Base-by-base conservation (phyloP, 2,113 vertebrate species). In the Neolamprologus sp. region DNA sequence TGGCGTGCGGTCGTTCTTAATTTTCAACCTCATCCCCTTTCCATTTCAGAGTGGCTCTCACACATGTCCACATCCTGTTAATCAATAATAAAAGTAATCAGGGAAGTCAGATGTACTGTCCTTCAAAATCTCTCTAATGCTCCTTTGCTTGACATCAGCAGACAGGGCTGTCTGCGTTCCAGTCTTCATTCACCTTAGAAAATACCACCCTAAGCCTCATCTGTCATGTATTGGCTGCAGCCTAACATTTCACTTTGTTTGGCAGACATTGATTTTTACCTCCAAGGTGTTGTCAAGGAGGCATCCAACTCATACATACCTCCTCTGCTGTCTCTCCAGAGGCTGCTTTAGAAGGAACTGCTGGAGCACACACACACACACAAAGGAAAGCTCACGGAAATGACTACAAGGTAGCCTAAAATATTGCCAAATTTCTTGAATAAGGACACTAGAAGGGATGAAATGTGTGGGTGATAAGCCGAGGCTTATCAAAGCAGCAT, bases 181-280 rank as follows among this genome's bases (percentile, higher is more conserved):
- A 86, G 87, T 89, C 91, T 90, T 94, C 89, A 93, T 91, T 93
- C 92, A 90, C 88, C 90, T 85, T 78, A 91, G 87, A 93, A 95
- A 95, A 94, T 91, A 95, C 92, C 92, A 91, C 85, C 87, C 80
- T 87, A 86, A 92, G 92, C 91, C 84, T 92, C 86, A 93, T 95
- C 92, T 92, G 95, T 94, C 95, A 94, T 90, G 91, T 93, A 93
- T 92, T 86, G 89, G 91, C 93, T 86, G 91, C 90, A 93, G 94
- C 91, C 93, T 91, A 95, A 94, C 88, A 94, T 95, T 94, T 95
- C 92, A 95, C 92, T 94, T 92, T 93, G 94, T 91, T 95, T 94
- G 95, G 94, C 95, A 95, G 92, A 93, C 93, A 96, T 96, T 93
- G 94, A 96, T 96, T 95, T 96, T 93, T 91, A 94, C 93, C 91